Conservation (phyloP, 2,888 invertebrate genomes). For the Ectobius pallidus region DNA sequence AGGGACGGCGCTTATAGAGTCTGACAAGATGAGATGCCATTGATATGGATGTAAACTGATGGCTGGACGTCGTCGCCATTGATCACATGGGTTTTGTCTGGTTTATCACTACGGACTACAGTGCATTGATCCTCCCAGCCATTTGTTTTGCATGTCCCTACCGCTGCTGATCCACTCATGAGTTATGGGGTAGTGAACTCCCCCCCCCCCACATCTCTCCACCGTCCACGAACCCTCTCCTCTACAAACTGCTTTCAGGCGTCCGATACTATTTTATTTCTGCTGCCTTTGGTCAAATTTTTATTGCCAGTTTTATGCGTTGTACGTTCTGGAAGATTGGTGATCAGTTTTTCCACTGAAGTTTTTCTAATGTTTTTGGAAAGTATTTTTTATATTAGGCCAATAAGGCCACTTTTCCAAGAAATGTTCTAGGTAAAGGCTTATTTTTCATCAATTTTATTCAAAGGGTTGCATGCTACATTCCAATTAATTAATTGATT, state of each 20-base stretch:
- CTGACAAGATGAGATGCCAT: not conserved
- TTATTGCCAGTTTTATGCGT: too few species aligned
- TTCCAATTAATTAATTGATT: too few species aligned
- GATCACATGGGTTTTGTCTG: not conserved
- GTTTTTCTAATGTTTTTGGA: too few species aligned
- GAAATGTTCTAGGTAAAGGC: too few species aligned
- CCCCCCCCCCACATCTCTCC: not conserved
- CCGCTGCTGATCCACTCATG: constrained; percentile 5
- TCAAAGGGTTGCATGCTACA: too few species aligned
- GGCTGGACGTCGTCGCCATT: constrained; percentile 9
- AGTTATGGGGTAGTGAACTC: not conserved
- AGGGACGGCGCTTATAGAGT: not conserved
- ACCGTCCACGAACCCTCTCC: too few species aligned
- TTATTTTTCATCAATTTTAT: too few species aligned
- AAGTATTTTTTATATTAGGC: too few species aligned
- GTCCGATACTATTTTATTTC: not conserved
- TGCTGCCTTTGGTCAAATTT: too few species aligned
- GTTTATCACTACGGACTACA: not conserved
- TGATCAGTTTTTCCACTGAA: too few species aligned
- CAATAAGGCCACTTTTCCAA: too few species aligned
- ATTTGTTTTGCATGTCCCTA: constrained; percentile 2
- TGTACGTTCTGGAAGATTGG: too few species aligned
- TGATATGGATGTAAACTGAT: constrained; percentile 16
- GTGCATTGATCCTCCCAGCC: constrained; percentile 9
- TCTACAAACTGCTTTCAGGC: not conserved